These are phyloP conservation scores for Microtus oregoni DNA, from an alignment of 2,113 vertebrate species.

Conservation along the genomic window DNA sequence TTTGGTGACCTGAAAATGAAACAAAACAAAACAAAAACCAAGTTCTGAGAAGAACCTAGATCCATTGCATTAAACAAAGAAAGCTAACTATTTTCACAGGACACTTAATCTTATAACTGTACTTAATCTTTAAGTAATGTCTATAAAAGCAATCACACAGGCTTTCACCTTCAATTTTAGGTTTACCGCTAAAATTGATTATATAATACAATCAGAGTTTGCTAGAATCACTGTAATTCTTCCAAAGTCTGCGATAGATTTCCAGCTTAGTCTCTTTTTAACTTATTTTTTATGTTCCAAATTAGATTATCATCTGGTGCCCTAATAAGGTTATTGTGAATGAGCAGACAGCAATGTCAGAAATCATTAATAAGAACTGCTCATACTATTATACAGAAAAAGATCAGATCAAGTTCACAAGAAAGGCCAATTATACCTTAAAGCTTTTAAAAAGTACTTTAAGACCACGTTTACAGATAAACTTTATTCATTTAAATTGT, in stretches of 20 bases:
- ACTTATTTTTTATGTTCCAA: slow-evolving; percentile 66
- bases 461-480: slow-evolving; percentile 54
- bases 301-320: slow-evolving; percentile 71
- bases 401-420: slow-evolving; percentile 69
- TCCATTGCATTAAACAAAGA: slow-evolving; percentile 60
- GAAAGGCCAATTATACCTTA: slow-evolving; percentile 68
- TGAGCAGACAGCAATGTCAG: slow-evolving; percentile 66
- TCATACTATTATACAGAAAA: slow-evolving; percentile 67
- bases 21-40: background rate
- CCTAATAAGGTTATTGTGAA: slow-evolving; percentile 68
- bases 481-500: slow-evolving; percentile 67
- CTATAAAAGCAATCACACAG: slow-evolving; percentile 56
- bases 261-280: slow-evolving; percentile 64
- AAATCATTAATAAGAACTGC: slow-evolving; percentile 71
- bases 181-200: slow-evolving; percentile 53
- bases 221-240: slow-evolving; percentile 49
- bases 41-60: slow-evolving; percentile 48
- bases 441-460: slow-evolving; percentile 72
- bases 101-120: background rate
- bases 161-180: slow-evolving; percentile 67
- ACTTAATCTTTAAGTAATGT: slow-evolving; percentile 55
- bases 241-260: slow-evolving; percentile 52
- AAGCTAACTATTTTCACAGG: slow-evolving; percentile 4
- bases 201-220: slow-evolving; percentile 63
- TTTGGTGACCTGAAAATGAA: slow-evolving; percentile 88